Conservation (phyloP, 2,113 vertebrate genomes). For the Rhabdornis inornatus region DNA sequence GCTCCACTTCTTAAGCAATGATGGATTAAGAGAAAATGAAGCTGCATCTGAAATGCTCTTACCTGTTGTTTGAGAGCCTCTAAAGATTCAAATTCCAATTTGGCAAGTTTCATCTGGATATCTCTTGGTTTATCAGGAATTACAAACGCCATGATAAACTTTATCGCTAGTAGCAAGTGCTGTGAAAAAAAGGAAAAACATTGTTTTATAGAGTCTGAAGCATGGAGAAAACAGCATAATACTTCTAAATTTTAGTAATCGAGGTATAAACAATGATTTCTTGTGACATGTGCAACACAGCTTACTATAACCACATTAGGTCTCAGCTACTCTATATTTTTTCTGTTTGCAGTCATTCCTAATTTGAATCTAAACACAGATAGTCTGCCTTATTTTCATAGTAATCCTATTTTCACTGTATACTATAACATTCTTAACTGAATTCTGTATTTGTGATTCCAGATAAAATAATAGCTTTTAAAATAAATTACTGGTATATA, state of each 20-base stretch:
- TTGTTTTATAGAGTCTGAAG: not conserved
- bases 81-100: slow-evolving; percentile 90
- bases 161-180: slow-evolving; percentile 87
- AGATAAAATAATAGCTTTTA: not conserved
- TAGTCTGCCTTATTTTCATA: not conserved
- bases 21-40: not conserved
- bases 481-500: not conserved
- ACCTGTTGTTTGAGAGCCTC: slow-evolving; percentile 96
- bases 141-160: slow-evolving; percentile 90
- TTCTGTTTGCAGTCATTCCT: not conserved
- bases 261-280: not conserved
- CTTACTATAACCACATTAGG: not conserved
- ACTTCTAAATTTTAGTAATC: not conserved
- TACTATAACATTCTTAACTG: not conserved
- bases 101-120: slow-evolving; percentile 85
- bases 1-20: not conserved
- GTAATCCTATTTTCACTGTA: not conserved
- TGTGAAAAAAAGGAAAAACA: slow-evolving; percentile 61
- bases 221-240: not conserved
- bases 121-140: slow-evolving; percentile 91
- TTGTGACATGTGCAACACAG: not conserved
- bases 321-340: not conserved
- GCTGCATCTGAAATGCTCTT: slow-evolving; percentile 24
- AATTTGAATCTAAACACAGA: not conserved
- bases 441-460: not conserved